Evolutionary conservation across 2,888 invertebrate genomes (phyloP).

Genomic region (Xylota segnis): DNA sequence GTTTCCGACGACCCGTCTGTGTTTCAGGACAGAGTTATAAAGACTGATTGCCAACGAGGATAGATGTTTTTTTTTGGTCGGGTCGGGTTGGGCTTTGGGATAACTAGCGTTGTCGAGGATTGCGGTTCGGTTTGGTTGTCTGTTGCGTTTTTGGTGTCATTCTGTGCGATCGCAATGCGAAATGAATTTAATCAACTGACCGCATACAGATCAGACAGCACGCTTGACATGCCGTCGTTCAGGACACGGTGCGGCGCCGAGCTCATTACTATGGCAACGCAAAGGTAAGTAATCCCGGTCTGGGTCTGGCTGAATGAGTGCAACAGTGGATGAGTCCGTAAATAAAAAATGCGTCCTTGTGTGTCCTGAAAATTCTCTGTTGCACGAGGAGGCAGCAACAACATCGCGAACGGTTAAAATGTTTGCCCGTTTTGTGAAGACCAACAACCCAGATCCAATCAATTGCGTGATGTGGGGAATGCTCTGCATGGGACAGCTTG

Average conservation of each 20-base stretch:
- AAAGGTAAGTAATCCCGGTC: conserved; percentile 32
- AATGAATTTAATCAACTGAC: conserved; percentile 73
- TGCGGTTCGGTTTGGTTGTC: conserved; percentile 8
- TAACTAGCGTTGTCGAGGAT: conserved; percentile 10
- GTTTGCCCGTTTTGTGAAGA: conserved; percentile 24
- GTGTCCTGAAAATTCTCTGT: not conserved
- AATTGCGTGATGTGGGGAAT: conserved; percentile 52
- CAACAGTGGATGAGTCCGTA: conserved; percentile 9
- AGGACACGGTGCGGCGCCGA: conserved; percentile 1
- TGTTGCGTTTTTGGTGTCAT: conserved; percentile 34
- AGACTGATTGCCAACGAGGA: conserved; percentile 33
- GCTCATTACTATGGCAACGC: conserved; percentile 51
- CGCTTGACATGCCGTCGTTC: conserved; percentile 32
- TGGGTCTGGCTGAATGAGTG: not conserved
- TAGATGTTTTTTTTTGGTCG: not conserved
- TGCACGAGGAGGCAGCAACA: not conserved
- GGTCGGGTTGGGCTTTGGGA: not conserved
- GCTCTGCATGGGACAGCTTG: conserved; percentile 44
- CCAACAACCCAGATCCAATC: conserved; percentile 47
- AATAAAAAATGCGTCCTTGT: conserved; percentile 7
- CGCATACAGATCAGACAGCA: conserved; percentile 64
- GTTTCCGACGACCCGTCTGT: conserved; percentile 6
- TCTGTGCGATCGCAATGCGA: conserved; percentile 58
- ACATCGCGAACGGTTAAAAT: not conserved
- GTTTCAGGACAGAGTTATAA: conserved; percentile 15